Evolutionary conservation across 2,113 vertebrate genomes (phyloP).

Genomic region (Alces alces): DNA sequence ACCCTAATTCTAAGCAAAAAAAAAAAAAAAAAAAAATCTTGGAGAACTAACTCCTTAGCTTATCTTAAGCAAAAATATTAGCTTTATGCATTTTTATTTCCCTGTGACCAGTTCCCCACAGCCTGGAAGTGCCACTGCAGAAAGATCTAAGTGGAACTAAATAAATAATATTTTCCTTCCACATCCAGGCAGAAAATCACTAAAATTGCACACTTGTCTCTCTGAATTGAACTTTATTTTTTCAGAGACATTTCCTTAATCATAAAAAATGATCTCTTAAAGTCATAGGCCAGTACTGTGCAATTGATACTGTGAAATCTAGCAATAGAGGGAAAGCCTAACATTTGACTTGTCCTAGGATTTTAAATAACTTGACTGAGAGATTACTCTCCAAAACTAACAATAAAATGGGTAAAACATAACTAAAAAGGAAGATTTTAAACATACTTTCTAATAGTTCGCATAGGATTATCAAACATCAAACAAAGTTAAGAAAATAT

Average conservation of each 20-base stretch:
- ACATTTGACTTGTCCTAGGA: not conserved
- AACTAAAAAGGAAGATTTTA: not conserved
- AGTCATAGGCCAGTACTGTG: not conserved
- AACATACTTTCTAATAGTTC: not conserved
- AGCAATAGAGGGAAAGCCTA: not conserved
- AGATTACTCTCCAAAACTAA: not conserved
- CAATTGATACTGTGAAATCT: not conserved
- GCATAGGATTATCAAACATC: not conserved
- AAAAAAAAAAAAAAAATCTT: not conserved
- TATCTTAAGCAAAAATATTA: not conserved
- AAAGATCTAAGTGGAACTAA: not conserved
- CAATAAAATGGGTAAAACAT: not conserved
- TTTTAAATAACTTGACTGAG: not conserved
- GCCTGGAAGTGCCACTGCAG: not conserved
- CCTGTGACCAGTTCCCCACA: not conserved
- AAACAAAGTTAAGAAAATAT: conserved; percentile 3
- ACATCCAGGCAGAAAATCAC: not conserved
- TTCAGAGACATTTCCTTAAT: not conserved
- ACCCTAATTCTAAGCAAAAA: not conserved
- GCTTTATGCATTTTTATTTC: not conserved
- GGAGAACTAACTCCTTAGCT: not conserved
- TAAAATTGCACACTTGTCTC: not conserved
- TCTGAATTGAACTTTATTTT: not conserved
- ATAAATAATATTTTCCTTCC: not conserved
- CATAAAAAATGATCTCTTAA: not conserved